phyloP scores from a whole-genome alignment of 2,113 vertebrate genomes.

The Salminus brasiliensis region DNA sequence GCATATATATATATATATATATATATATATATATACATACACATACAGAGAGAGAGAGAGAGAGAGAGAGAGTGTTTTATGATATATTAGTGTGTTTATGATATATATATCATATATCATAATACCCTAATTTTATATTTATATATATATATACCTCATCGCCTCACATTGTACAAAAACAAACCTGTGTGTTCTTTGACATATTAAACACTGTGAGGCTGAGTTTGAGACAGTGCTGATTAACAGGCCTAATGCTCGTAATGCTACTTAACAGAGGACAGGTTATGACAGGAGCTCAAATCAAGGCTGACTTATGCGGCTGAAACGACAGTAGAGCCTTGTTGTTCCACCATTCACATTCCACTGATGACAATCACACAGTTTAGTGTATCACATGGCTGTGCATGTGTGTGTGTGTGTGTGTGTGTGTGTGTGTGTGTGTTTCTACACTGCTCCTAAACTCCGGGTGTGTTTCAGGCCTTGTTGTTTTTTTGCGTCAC shows the following conservation, averaged over 20 bases:
- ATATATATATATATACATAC: too few relatives aligned
- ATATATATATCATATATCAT: too few relatives aligned
- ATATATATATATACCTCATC: too few relatives aligned
- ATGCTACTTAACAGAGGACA: background rate
- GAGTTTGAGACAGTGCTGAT: background rate
- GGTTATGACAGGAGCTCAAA: background rate
- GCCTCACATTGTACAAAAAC: background rate
- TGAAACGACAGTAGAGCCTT: background rate
- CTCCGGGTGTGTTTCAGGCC: background rate
- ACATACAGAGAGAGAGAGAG: too few relatives aligned
- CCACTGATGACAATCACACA: background rate
- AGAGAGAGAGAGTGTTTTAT: too few relatives aligned
- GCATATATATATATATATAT: too few relatives aligned
- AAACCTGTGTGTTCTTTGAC: background rate
- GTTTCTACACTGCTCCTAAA: too few relatives aligned
- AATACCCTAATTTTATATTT: too few relatives aligned
- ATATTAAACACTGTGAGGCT: background rate
- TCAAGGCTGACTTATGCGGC: background rate
- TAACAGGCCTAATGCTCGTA: background rate
- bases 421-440: slow-evolving; percentile 9
- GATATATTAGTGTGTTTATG: too few relatives aligned
- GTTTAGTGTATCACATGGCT: background rate
- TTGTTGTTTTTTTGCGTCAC: background rate
- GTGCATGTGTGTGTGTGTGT: slow-evolving; percentile 17
- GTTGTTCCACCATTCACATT: slow-evolving; percentile 25